phyloP scores from a whole-genome alignment of 2,797 vertebrate species.

The Morelia viridis region DNA sequence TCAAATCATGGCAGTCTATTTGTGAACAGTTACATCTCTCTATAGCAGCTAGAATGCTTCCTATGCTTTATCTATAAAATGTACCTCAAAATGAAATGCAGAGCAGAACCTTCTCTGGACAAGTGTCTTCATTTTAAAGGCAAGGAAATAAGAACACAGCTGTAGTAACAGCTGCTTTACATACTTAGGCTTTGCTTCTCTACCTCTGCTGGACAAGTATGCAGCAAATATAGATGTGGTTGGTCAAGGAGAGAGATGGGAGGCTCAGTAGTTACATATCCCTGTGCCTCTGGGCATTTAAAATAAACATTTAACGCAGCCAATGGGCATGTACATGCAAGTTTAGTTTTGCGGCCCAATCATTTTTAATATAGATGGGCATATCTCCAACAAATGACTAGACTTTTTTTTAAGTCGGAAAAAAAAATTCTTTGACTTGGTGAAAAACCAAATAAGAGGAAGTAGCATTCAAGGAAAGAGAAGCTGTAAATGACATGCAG shows the following conservation, averaged over 20 bases:
- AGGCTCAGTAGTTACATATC: background rate
- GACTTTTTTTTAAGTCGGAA: constrained; percentile 16
- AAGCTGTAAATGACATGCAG: constrained; percentile 74
- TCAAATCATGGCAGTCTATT: no score
- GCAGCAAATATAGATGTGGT: background rate
- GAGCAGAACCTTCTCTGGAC: no score
- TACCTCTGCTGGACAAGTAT: background rate
- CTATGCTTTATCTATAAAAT: no score
- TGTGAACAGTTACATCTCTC: no score
- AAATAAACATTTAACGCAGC: background rate
- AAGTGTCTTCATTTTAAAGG: no score
- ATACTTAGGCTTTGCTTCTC: background rate
- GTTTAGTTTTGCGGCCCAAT: constrained; percentile 45
- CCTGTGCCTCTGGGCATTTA: background rate
- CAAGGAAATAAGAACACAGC: no score
- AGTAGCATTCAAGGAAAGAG: constrained; percentile 69
- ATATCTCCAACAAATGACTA: constrained; percentile 61
- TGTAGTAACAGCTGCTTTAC: background rate
- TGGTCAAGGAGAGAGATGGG: background rate
- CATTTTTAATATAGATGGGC: constrained; percentile 62
- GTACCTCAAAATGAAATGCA: no score
- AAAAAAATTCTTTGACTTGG: constrained; percentile 68
- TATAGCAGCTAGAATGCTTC: no score
- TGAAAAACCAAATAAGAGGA: constrained; percentile 71
- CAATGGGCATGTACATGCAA: no score